Evolutionary conservation across 2,113 vertebrate genomes (phyloP).

Genomic region (Conger conger): DNA sequence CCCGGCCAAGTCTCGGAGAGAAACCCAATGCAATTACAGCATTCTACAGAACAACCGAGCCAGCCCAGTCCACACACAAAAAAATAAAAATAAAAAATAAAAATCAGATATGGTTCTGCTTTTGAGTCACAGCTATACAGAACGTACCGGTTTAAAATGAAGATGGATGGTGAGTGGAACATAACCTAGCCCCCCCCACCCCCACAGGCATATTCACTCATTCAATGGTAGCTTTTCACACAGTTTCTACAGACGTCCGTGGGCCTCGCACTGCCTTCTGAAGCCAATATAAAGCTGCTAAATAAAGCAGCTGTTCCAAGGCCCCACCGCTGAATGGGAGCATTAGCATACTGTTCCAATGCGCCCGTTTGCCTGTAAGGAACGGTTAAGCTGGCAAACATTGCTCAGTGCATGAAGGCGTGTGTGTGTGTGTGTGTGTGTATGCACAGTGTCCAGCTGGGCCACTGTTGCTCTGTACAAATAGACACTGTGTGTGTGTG

Average conservation of each 20-base stretch:
- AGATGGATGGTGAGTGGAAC: neutral
- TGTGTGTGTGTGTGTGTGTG: neutral
- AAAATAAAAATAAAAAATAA: too few relatives aligned
- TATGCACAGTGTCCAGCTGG: neutral
- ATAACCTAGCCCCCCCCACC: neutral
- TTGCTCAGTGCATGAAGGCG: too few relatives aligned
- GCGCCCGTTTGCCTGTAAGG: neutral
- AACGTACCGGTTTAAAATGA: conserved; percentile 2
- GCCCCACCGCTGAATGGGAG: neutral
- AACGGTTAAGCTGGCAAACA: neutral
- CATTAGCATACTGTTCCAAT: neutral
- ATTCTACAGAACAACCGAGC: neutral
- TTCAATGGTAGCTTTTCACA: neutral
- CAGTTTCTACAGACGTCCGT: neutral
- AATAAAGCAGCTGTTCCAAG: neutral
- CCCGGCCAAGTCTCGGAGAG: neutral
- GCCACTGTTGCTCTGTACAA: neutral
- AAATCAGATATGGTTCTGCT: neutral
- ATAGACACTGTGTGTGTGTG: neutral
- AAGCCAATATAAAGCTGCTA: neutral
- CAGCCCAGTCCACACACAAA: neutral
- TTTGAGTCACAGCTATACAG: neutral
- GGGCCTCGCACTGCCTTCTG: neutral
- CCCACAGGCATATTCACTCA: neutral
- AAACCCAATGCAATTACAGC: conserved; percentile 7